These are phyloP conservation scores for Procapra przewalskii DNA, from an alignment of 2,113 vertebrate species.

Conservation along the genomic window DNA sequence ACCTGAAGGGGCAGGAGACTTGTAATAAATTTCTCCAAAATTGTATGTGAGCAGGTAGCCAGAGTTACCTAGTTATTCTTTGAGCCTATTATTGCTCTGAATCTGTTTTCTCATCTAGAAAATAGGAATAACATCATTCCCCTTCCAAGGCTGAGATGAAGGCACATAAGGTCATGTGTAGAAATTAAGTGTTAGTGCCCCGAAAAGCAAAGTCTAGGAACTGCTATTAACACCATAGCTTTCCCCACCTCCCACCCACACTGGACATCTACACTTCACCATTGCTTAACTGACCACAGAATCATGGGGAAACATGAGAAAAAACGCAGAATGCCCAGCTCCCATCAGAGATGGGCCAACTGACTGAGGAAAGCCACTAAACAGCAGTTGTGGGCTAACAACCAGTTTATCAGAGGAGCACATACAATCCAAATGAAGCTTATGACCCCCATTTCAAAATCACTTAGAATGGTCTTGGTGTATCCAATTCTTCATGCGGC, in stretches of 20 bases:
- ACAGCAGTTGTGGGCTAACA: slow-evolving; percentile 23
- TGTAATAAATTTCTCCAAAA: not conserved
- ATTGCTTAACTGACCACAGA: not conserved
- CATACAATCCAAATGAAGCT: not conserved
- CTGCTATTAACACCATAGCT: not conserved
- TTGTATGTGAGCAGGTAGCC: not conserved
- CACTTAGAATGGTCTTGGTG: not conserved
- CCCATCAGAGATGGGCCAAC: not conserved
- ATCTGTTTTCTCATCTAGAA: slow-evolving; percentile 4
- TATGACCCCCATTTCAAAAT: not conserved
- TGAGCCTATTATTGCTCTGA: not conserved
- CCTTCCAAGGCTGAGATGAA: not conserved
- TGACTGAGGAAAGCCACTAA: slow-evolving; percentile 4
- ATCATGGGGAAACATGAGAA: not conserved
- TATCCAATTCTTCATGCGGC: not conserved
- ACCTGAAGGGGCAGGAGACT: not conserved
- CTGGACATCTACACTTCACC: not conserved
- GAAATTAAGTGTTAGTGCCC: not conserved
- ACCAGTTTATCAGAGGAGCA: not conserved
- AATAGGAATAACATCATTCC: not conserved
- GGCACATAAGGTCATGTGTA: not conserved
- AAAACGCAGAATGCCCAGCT: not conserved
- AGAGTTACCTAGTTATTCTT: not conserved
- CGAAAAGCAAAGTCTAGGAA: not conserved
- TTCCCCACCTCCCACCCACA: not conserved